Evolutionary conservation across 2,113 vertebrate species (phyloP).

Genomic region (Hippocampus mohnikei): DNA sequence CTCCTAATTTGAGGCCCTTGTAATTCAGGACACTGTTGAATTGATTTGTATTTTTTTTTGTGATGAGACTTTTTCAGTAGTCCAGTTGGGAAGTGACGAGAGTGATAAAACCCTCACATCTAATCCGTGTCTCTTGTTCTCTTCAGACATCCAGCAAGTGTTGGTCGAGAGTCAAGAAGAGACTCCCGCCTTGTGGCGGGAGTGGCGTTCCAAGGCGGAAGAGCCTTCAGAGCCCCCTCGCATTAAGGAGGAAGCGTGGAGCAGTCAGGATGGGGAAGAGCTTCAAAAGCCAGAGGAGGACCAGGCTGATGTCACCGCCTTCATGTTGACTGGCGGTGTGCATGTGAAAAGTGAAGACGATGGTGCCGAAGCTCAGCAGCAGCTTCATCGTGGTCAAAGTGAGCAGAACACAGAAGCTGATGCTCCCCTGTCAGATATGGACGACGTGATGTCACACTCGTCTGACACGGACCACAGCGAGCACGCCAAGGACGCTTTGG

Average conservation of each 20-base stretch:
- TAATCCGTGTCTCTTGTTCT: neutral
- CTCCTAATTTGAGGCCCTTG: too few relatives aligned
- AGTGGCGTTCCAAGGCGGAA: neutral
- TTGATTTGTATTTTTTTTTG: neutral
- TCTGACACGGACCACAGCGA: neutral
- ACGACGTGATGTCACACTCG: neutral
- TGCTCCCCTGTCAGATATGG: neutral
- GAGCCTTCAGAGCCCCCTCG: neutral
- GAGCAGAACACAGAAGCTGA: neutral
- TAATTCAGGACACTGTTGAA: too few relatives aligned
- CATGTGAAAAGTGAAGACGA: conserved; percentile 1
- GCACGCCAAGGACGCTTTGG: neutral
- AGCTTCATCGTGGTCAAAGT: too few relatives aligned
- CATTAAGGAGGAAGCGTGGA: conserved; percentile 3
- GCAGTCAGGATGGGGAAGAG: neutral
- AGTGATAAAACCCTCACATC: neutral
- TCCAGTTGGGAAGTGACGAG: neutral
- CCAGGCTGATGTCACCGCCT: neutral
- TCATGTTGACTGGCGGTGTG: neutral
- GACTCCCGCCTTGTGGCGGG: neutral
- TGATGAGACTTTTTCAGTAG: neutral
- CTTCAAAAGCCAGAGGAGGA: neutral
- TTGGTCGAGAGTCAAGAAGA: neutral
- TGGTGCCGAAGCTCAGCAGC: neutral
- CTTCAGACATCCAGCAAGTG: neutral